Percentiles rank a stretch among this genome's conserved stretches.
phyloP scores from a whole-genome alignment of 1,140 invertebrate genomes.

The Apis dorsata region DNA sequence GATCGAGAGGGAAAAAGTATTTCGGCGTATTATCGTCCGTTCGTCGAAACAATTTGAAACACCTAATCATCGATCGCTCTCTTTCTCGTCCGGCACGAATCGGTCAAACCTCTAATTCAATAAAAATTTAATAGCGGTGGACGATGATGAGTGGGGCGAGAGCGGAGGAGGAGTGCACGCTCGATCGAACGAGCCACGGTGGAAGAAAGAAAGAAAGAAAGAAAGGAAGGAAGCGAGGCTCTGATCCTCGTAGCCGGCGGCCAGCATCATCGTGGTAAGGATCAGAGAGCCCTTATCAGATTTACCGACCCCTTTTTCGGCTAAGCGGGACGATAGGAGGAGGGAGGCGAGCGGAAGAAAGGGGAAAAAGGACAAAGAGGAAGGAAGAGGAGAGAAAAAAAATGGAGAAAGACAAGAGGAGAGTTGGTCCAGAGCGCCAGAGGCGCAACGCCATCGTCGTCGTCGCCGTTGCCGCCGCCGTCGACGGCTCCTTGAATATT shows the following conservation, averaged over 20 bases:
- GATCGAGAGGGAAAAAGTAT: conserved; percentile 7
- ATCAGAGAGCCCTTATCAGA: conserved; percentile 79
- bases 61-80: conserved; percentile 28
- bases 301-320: conserved; percentile 75
- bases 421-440: not conserved
- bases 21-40: not conserved
- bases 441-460: conserved; percentile 26
- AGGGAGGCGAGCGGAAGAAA: conserved; percentile 16
- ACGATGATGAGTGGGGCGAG: conserved; percentile 27
- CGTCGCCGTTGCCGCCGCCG: conserved; percentile 36
- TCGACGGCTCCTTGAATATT: conserved; percentile 77
- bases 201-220: not conserved
- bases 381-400: not conserved
- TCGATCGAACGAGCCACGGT: not conserved
- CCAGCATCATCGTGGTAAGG: conserved; percentile 64
- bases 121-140: conserved; percentile 42
- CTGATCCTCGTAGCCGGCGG: conserved; percentile 55
- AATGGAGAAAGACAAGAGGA: not conserved
- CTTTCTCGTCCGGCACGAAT: not conserved
- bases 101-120: conserved; percentile 46
- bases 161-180: too few relatives aligned
- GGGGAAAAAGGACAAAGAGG: not conserved
- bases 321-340: conserved; percentile 54
- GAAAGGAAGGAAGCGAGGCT: not conserved
- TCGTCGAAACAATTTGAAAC: conserved; percentile 36